These are phyloP conservation scores for Aporophyla lueneburgensis DNA, from an alignment of 2,888 invertebrate species.

Conservation along the genomic window DNA sequence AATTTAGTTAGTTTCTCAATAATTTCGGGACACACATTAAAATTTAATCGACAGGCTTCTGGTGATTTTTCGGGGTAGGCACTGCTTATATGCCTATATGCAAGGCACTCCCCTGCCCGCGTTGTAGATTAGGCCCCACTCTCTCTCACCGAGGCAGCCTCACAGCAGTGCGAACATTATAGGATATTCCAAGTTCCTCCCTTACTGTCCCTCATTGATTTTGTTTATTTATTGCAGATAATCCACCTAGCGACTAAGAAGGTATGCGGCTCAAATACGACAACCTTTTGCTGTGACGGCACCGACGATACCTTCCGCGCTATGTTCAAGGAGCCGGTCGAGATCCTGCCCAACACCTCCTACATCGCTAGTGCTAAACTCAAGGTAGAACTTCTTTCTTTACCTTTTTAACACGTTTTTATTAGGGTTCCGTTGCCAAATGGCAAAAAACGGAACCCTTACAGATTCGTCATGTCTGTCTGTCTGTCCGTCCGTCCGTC, in stretches of 20 bases:
- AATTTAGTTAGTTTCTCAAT: too few relatives aligned
- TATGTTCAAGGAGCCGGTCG: conserved; percentile 96
- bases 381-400: conserved; percentile 5
- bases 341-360: conserved; percentile 94
- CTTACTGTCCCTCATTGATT: not conserved
- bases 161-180: not conserved
- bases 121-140: not conserved
- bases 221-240: conserved; percentile 88
- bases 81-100: too few relatives aligned
- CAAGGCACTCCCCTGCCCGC: too few relatives aligned
- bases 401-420: too few relatives aligned
- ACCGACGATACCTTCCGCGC: conserved; percentile 94
- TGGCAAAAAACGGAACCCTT: too few relatives aligned
- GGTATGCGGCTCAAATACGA: conserved; percentile 94
- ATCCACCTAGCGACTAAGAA: conserved; percentile 94
- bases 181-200: not conserved
- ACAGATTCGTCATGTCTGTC: too few relatives aligned
- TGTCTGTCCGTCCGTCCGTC: too few relatives aligned
- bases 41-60: too few relatives aligned
- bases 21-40: too few relatives aligned
- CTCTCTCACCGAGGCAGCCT: not conserved
- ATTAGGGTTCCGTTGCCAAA: too few relatives aligned
- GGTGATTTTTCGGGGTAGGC: too few relatives aligned
- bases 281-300: conserved; percentile 95
- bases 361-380: conserved; percentile 95